phyloP scores from a whole-genome alignment of 2,888 invertebrate genomes.

The Vesta saturnalis region DNA sequence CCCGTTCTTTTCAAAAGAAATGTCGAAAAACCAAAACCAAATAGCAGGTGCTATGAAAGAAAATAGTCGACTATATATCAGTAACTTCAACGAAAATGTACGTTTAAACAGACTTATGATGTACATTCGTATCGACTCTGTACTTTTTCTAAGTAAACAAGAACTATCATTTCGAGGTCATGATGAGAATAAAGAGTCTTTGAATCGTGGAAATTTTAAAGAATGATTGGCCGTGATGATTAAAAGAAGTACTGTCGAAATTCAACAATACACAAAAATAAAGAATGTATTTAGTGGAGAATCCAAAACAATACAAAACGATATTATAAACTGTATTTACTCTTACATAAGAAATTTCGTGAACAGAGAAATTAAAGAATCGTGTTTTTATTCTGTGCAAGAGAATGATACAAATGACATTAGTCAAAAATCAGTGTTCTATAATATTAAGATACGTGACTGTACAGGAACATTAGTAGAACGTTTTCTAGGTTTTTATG shows the following conservation, averaged over 20 bases:
- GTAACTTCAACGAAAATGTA: not conserved
- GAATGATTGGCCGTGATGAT: not conserved
- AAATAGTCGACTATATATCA: no score
- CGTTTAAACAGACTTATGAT: not conserved
- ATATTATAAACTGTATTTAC: conserved; percentile 35
- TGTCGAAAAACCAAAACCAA: no score
- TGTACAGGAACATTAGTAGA: not conserved
- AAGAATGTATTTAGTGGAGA: conserved; percentile 11
- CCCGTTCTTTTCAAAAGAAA: not conserved
- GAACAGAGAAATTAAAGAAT: conserved; percentile 12
- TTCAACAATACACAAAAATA: not conserved
- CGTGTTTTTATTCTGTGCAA: conserved; percentile 40
- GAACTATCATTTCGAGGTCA: not conserved
- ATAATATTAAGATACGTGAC: conserved; percentile 38
- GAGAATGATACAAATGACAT: conserved; percentile 43
- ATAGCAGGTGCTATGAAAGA: no score
- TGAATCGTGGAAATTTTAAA: not conserved
- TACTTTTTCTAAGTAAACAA: not conserved
- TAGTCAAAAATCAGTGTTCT: conserved; percentile 39
- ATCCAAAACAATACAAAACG: conserved; percentile 37
- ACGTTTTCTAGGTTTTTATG: conserved; percentile 14
- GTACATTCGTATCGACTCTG: not conserved
- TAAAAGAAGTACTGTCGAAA: not conserved
- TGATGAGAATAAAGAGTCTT: not conserved
- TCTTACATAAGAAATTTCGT: no score